phyloP scores from a whole-genome alignment of 2,113 vertebrate species.

The Cololabis saira region DNA sequence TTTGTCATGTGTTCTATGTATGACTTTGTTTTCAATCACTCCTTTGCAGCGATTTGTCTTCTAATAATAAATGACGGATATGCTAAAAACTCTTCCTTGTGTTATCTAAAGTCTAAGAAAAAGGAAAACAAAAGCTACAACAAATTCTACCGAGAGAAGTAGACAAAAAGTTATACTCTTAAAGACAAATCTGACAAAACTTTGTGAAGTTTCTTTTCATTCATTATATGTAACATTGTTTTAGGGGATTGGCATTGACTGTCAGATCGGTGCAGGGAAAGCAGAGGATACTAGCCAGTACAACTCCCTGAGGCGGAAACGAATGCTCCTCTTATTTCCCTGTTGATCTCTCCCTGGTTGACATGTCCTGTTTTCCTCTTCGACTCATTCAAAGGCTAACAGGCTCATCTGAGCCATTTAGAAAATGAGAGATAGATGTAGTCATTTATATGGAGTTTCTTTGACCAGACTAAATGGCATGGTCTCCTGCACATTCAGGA shows the following conservation, averaged over 20 bases:
- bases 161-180: conserved; percentile 49
- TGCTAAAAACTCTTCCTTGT: conserved; percentile 24
- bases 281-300: conserved; percentile 58
- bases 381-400: conserved; percentile 69
- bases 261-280: conserved; percentile 73
- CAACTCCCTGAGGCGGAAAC: conserved; percentile 76
- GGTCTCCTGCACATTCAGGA: conserved; percentile 69
- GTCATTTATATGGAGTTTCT: conserved; percentile 74
- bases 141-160: conserved; percentile 18
- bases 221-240: conserved; percentile 57
- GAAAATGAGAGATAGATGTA: conserved; percentile 67
- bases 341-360: conserved; percentile 79
- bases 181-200: conserved; percentile 60
- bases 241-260: conserved; percentile 63
- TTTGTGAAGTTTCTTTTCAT: conserved; percentile 63
- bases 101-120: neutral
- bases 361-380: conserved; percentile 76
- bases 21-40: too few relatives aligned
- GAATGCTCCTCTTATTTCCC: conserved; percentile 76
- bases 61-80: conserved; percentile 18
- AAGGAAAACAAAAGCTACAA: conserved; percentile 22
- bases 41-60: too few relatives aligned
- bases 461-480: conserved; percentile 70
- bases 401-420: conserved; percentile 78
- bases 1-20: conserved; percentile 25